Base-by-base conservation (phyloP, 2,797 vertebrate genomes). In the Cyclura pinguis region DNA sequence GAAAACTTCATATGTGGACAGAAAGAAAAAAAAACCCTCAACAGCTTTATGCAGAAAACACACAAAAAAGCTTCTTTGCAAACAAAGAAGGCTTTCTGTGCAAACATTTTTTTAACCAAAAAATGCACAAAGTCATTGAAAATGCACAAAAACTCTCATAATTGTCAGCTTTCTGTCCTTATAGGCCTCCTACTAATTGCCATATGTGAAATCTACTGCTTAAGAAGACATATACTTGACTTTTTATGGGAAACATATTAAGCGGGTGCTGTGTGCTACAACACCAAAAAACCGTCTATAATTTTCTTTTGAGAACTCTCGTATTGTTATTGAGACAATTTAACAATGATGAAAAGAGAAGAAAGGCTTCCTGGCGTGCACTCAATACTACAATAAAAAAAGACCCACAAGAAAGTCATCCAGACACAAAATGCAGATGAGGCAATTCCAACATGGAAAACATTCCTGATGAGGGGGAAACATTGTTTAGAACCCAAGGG, bases 401-500 rank as follows among this genome's bases (percentile, higher is more conserved):
- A 87, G 29, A 38, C 16, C n/a, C 32, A 55, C 42, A 67, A 50
- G 16, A 80, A 73, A 76, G 59, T 14, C 2, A 42, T 24, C 50
- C 52, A 59, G 52, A 78, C 59, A 80, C 50, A 90, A 76, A n/a
- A 0, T 78, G 64, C 72, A 91, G 35, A 76, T 78, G 4, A 77
- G 92, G 90, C 38, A 9, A 5, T 90, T 92, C 77, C 80, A 62
- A 64, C 18, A 83, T 1, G 8, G 88, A 85, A 94, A 94, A 90
- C 76, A 84, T 47, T 50, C 32, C 74, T 94, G 91, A 59, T 94
- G 91, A 59, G 80, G 90, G 67, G 88, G 50, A 88, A 55, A 22
- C 50, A 92, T 94, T 50, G 55, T 73, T 93, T 87, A 93, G 91
- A 87, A 24, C 64, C 32, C 76, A 14, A 74, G 64, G 92, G 89